Percentiles rank a stretch among this genome's conserved stretches.
phyloP scores from a whole-genome alignment of 2,888 invertebrate genomes.

The Diplazon laetatorius region DNA sequence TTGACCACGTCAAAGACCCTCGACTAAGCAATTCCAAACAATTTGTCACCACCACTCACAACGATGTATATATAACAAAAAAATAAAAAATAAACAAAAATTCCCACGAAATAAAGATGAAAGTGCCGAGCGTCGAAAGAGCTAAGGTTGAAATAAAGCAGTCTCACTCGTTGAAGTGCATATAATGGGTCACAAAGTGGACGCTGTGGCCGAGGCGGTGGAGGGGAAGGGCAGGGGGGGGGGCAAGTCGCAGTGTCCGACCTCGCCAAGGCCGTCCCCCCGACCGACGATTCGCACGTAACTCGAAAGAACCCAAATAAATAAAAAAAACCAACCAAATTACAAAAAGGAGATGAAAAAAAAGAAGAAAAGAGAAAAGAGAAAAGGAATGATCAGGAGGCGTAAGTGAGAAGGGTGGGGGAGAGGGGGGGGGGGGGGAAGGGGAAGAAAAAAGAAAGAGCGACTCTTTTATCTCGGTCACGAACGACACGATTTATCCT shows the following conservation, averaged over 20 bases:
- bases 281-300: slow-evolving; percentile 5
- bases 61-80: too few relatives aligned
- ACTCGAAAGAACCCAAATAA: slow-evolving; percentile 15
- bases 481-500: slow-evolving; percentile 62
- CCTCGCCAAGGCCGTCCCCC: slow-evolving; percentile 22
- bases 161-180: neutral
- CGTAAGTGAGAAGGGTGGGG: too few relatives aligned
- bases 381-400: too few relatives aligned
- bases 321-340: neutral
- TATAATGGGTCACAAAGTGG: slow-evolving; percentile 6
- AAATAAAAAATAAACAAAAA: neutral
- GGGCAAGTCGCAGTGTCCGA: neutral
- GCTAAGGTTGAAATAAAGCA: neutral
- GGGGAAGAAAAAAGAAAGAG: slow-evolving; percentile 7
- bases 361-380: slow-evolving; percentile 1
- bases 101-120: neutral
- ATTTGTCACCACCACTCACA: neutral
- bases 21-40: neutral
- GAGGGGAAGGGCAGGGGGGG: neutral
- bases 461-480: slow-evolving; percentile 57
- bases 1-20: too few relatives aligned
- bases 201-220: too few relatives aligned
- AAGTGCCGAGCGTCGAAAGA: neutral
- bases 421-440: too few relatives aligned
- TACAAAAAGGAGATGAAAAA: neutral